phyloP scores from a whole-genome alignment of 1,140 invertebrate genomes.

The Drosophila neocordata region DNA sequence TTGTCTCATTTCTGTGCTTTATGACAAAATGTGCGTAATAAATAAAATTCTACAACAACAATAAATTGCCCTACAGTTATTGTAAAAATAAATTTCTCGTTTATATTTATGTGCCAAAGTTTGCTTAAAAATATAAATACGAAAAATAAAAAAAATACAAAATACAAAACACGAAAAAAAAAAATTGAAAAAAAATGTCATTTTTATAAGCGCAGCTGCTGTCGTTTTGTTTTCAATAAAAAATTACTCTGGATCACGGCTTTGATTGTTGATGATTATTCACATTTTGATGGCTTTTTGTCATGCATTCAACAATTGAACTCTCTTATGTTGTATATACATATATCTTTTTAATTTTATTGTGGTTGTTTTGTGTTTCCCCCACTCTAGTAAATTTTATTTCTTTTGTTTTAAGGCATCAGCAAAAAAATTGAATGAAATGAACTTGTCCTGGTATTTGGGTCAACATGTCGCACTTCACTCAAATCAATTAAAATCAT shows the following conservation, averaged over 20 bases:
- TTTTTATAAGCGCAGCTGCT: conserved; percentile 67
- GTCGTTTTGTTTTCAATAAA: conserved; percentile 65
- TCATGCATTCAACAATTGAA: conserved; percentile 51
- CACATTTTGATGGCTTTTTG: conserved; percentile 63
- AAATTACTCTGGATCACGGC: conserved; percentile 44
- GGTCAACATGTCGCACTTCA: conserved; percentile 55
- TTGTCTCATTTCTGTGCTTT: conserved; percentile 54
- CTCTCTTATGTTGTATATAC: conserved; percentile 23
- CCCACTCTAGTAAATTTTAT: not conserved
- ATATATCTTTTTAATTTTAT: conserved; percentile 14
- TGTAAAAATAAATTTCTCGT: conserved; percentile 41
- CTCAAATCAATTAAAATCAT: conserved; percentile 61
- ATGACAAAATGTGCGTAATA: conserved; percentile 76
- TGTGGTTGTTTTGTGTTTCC: conserved; percentile 12
- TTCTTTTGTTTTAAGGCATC: conserved; percentile 43
- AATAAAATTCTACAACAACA: conserved; percentile 59
- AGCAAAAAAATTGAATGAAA: conserved; percentile 30
- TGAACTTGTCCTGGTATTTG: conserved; percentile 58
- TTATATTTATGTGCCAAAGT: conserved; percentile 74
- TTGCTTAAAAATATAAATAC: conserved; percentile 42
- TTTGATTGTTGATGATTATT: conserved; percentile 67
- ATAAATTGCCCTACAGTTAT: conserved; percentile 66
- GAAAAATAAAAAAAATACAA: not conserved
- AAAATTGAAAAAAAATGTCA: conserved; percentile 49
- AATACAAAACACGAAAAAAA: not conserved